Conservation (phyloP, 2,113 vertebrate species). For the Motacilla tschutschensis region DNA sequence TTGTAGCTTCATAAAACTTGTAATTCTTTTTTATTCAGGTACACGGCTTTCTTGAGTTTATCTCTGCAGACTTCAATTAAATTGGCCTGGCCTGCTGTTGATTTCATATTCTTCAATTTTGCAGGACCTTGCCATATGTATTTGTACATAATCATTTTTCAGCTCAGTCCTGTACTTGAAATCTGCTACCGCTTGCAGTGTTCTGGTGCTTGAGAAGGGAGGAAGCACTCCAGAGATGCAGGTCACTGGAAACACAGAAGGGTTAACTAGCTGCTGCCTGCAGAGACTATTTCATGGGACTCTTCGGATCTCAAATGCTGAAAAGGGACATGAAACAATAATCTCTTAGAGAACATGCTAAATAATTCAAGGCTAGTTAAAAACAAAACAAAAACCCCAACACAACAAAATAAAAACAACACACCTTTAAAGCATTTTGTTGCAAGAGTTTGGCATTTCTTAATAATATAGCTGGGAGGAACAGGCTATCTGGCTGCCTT, state of each 20-base stretch:
- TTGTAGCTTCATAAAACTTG: neutral
- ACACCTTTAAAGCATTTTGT: neutral
- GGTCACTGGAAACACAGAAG: neutral
- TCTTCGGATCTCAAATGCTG: neutral
- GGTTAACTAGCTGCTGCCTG: neutral
- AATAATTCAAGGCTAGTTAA: neutral
- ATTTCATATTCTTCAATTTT: neutral
- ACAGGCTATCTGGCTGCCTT: conserved; percentile 12
- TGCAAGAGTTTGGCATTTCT: neutral
- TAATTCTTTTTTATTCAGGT: neutral
- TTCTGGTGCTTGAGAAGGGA: neutral
- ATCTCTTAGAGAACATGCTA: neutral
- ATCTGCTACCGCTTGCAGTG: neutral
- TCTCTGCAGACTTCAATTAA: neutral
- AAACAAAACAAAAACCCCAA: neutral
- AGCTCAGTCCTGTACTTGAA: neutral
- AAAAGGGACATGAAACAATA: neutral
- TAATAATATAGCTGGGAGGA: conserved; percentile 2
- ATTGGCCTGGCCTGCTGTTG: neutral
- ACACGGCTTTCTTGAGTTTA: neutral
- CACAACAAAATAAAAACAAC: neutral
- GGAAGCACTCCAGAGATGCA: neutral
- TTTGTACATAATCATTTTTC: neutral
- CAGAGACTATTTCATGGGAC: neutral
- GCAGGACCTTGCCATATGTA: neutral